phyloP scores from a whole-genome alignment of 2,113 vertebrate genomes.

The Choloepus hoffmanni region DNA sequence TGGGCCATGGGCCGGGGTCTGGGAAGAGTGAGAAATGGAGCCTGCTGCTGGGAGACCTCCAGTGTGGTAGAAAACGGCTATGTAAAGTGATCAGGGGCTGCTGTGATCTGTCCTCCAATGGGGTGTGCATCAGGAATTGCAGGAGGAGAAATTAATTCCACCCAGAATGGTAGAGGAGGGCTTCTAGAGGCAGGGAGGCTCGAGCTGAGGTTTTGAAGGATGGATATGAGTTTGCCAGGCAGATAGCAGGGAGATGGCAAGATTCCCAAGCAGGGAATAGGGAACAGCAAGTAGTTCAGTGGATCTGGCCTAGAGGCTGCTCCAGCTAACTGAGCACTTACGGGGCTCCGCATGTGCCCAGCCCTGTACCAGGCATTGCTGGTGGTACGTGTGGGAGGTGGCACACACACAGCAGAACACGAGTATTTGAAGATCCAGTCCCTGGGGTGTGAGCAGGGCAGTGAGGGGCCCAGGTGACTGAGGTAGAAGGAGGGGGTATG shows the following conservation, averaged over 20 bases:
- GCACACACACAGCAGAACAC: too few species aligned
- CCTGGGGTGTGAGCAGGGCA: background rate
- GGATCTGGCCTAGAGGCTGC: background rate
- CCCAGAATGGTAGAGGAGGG: background rate
- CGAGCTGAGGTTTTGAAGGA: background rate
- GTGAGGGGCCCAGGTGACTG: background rate
- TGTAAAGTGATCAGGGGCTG: accelerated
- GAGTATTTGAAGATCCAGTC: background rate
- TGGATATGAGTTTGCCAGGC: background rate
- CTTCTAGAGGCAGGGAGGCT: background rate
- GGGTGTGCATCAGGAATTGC: background rate
- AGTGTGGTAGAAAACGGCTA: background rate
- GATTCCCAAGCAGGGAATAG: background rate
- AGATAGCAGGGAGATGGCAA: background rate
- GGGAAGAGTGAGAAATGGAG: background rate
- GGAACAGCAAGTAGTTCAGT: background rate
- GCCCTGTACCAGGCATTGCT: background rate
- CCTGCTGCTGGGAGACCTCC: background rate
- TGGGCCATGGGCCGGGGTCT: background rate
- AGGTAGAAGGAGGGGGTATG: too few species aligned
- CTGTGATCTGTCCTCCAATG: background rate
- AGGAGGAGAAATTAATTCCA: background rate
- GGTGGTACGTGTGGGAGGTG: background rate
- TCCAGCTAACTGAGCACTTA: background rate
- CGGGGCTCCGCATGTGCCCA: background rate